Evolutionary conservation across 1,140 invertebrate genomes (phyloP).

Genomic region (Saccostrea cuccullata): DNA sequence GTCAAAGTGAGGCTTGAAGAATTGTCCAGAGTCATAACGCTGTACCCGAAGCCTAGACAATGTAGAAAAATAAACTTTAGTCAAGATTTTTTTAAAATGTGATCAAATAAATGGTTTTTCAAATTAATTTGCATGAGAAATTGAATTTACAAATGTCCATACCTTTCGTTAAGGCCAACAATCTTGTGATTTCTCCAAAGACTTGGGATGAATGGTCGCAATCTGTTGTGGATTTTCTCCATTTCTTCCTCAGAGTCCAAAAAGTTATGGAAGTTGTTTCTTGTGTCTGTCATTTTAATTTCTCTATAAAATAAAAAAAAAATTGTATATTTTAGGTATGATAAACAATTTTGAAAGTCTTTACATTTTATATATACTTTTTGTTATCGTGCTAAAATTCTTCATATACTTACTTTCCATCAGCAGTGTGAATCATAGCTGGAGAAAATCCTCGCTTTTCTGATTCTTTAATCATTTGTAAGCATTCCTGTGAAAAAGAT

Average conservation of each 20-base stretch:
- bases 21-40: slow-evolving; percentile 64
- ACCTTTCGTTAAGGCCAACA: slow-evolving; percentile 68
- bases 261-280: slow-evolving; percentile 66
- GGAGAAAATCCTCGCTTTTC: background rate
- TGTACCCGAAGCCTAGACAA: slow-evolving; percentile 61
- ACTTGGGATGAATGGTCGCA: slow-evolving; percentile 60
- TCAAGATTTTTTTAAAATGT: too few relatives aligned
- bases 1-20: slow-evolving; percentile 67
- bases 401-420: slow-evolving; percentile 10
- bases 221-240: slow-evolving; percentile 60
- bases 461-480: slow-evolving; percentile 5
- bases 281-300: slow-evolving; percentile 55
- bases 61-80: background rate
- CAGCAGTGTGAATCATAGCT: slow-evolving; percentile 18
- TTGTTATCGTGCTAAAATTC: background rate
- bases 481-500: background rate
- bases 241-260: slow-evolving; percentile 61
- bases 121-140: too few relatives aligned
- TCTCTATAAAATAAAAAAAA: slow-evolving; percentile 45
- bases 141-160: background rate
- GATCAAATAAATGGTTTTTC: too few relatives aligned
- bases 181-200: slow-evolving; percentile 52
- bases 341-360: background rate
- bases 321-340: background rate
- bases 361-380: background rate